Conservation (phyloP, 2,113 vertebrate genomes). For the Labeo catla region DNA sequence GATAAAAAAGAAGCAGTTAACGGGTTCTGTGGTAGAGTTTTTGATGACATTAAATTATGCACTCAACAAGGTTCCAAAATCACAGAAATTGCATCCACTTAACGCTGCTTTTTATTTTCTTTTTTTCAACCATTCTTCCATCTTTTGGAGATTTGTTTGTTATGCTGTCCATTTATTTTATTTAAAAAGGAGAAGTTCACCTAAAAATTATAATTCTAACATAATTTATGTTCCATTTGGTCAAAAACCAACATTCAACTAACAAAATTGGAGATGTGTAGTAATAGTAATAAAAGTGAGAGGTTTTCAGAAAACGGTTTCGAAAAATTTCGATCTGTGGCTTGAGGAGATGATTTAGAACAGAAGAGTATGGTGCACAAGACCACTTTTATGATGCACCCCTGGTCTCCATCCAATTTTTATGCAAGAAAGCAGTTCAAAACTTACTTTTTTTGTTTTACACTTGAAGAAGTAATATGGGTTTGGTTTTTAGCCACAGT, state of each 20-base stretch:
- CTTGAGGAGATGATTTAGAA: not conserved
- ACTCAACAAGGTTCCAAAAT: constrained; percentile 60
- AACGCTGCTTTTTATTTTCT: constrained; percentile 34
- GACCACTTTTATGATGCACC: not conserved
- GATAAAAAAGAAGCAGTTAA: not conserved
- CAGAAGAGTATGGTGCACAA: not conserved
- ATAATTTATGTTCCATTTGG: not conserved
- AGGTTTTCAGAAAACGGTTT: not conserved
- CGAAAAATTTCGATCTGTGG: not conserved
- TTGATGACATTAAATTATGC: constrained; percentile 69
- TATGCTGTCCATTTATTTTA: not conserved
- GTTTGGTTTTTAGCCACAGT: not conserved
- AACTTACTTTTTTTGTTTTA: not conserved
- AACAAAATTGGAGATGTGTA: not conserved
- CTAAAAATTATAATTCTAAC: not conserved
- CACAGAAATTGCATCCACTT: constrained; percentile 49
- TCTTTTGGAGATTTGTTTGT: not conserved
- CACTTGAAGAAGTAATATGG: not conserved
- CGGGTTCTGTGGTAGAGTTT: constrained; percentile 37
- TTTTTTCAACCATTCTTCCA: not conserved
- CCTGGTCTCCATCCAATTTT: not conserved
- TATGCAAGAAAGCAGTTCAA: not conserved
- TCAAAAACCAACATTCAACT: not conserved
- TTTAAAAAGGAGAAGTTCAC: not conserved
- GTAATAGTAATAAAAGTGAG: not conserved